phyloP scores from a whole-genome alignment of 2,113 vertebrate species.

The Ictalurus furcatus region DNA sequence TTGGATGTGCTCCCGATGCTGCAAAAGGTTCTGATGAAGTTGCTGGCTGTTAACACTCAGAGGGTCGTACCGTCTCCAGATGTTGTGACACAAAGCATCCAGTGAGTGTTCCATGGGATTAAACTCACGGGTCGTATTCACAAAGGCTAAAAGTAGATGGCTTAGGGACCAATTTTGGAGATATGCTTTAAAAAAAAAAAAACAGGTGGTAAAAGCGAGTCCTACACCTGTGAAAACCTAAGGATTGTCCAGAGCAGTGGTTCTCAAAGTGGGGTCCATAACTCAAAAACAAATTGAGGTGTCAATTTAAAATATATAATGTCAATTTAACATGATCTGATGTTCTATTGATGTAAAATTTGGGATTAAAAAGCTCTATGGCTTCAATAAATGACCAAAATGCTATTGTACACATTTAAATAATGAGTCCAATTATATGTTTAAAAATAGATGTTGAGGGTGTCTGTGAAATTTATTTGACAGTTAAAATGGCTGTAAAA shows the following conservation, averaged over 20 bases:
- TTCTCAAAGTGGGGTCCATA: not conserved
- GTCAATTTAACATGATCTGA: not conserved
- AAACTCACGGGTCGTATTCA: not conserved
- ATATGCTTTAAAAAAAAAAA: not conserved
- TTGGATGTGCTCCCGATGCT: slow-evolving; percentile 21
- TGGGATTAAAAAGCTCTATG: not conserved
- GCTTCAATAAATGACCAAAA: not conserved
- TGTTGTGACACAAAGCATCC: not conserved
- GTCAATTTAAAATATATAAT: not conserved
- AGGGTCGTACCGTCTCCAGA: not conserved
- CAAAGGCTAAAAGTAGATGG: not conserved
- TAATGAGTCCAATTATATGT: not conserved
- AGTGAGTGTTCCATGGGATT: not conserved
- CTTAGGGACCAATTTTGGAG: not conserved
- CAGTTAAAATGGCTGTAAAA: not conserved
- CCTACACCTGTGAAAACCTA: not conserved
- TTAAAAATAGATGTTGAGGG: not conserved
- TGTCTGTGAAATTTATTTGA: not conserved
- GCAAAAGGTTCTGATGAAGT: slow-evolving; percentile 8
- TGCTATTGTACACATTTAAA: not conserved
- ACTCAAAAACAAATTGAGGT: not conserved
- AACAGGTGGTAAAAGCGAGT: not conserved
- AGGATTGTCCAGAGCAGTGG: not conserved
- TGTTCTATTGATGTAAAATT: not conserved
- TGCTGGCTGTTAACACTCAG: not conserved